phyloP scores from a whole-genome alignment of 2,888 invertebrate genomes.

The Acrobasis repandana region DNA sequence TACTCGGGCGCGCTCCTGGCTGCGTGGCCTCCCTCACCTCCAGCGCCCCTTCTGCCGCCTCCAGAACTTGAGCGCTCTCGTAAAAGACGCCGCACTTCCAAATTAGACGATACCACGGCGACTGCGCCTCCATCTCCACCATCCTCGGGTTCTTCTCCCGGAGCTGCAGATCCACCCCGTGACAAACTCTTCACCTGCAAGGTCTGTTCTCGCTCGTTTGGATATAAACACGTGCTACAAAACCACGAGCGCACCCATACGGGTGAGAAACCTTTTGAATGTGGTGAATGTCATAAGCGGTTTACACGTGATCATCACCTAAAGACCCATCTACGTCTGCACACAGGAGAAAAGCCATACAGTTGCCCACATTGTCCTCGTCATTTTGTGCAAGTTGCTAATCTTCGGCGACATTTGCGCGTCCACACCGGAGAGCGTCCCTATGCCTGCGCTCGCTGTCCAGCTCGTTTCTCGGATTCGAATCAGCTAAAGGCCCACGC shows the following conservation, averaged over 20 bases:
- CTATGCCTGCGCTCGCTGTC: constrained; percentile 93
- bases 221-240: constrained; percentile 96
- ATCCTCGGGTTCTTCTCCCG: constrained; percentile 79
- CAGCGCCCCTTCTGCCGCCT: constrained; percentile 80
- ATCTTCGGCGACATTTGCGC: constrained; percentile 92
- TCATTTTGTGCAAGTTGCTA: constrained; percentile 96
- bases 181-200: constrained; percentile 95
- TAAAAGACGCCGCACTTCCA: constrained; percentile 76
- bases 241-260: constrained; percentile 97
- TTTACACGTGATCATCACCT: constrained; percentile 97
- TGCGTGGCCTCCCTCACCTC: constrained; percentile 81
- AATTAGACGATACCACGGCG: constrained; percentile 66
- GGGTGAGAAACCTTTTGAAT: constrained; percentile 97
- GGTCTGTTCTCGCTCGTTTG: constrained; percentile 93
- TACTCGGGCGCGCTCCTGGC: constrained; percentile 85
- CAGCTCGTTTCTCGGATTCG: constrained; percentile 94
- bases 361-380: constrained; percentile 95
- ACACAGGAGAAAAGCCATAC: constrained; percentile 97
- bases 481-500: constrained; percentile 96
- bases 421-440: constrained; percentile 97
- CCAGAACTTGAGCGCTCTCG: constrained; percentile 69
- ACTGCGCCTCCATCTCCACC: constrained; percentile 64
- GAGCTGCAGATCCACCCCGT: constrained; percentile 79
- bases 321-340: constrained; percentile 95
- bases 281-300: constrained; percentile 94